Evolutionary conservation across 1,140 invertebrate species (phyloP), one percentile per base, ranked within the genome.

Genomic region (Andricus grossulariae): DNA sequence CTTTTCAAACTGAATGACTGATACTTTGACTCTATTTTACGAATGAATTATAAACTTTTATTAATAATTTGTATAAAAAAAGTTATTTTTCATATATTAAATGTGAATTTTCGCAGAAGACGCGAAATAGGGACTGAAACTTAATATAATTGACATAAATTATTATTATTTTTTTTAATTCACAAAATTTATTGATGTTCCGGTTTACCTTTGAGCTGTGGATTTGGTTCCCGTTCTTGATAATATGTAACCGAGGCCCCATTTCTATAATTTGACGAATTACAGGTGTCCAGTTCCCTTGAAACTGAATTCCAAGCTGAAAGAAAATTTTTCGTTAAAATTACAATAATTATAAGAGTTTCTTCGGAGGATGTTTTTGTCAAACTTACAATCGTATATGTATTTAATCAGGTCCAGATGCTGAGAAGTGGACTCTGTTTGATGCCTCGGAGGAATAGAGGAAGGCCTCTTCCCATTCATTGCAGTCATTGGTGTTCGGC

Each of bases 391-490:
- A 57, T 92, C 92, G 84, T 85, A 91, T 55, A 93, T 92, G 71
- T 92, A 93, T 82, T 91, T 92, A 32, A 93, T 93, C 77, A 93
- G 85, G 76, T 93, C 92, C 82, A 92, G 91, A 82, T 93, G 92
- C 75, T 93, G 92, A 11, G 92, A 87, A 71, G 88, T 83, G 39
- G 88, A 85, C 77, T 91, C 88, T 76, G 85, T 81, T 71, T 90
- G 89, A 81, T 89, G 89, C 82, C 89, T 87, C 32, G 81, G 82
- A n/a, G 88, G 83, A 72, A 91, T 88, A 3, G 87, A 84, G 2
- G 88, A 86, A 72, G 85, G 85, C 81, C 91, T 90, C 81, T 92
- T 92, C 10, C 91, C 92, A 86, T 92, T 92, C 87, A 91, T 89
- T 1, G 91, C 84, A 39, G 89, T 87, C 84, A 88, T 86, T 77